A percentile compares a stretch with the other conserved stretches of the same genome.
Evolutionary conservation across 2,797 vertebrate genomes (phyloP).

Genomic region (Sebastiscus albofasciatus): DNA sequence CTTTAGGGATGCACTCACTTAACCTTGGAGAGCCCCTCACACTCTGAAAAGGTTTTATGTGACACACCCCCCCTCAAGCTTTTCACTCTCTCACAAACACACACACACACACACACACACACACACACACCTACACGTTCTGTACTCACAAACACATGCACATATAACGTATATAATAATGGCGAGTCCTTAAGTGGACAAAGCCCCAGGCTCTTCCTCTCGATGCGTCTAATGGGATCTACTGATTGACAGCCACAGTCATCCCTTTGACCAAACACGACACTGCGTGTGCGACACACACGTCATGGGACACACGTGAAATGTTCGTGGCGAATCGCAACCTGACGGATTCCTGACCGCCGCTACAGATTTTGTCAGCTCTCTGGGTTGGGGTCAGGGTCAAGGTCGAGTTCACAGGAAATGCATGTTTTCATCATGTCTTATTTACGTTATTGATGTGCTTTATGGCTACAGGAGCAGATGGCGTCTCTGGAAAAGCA

Average conservation of each 20-base stretch:
- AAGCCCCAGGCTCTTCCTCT: conserved; percentile 58
- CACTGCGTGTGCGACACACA: conserved; percentile 9
- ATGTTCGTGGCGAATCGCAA: background rate
- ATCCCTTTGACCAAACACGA: conserved; percentile 48
- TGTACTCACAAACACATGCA: conserved; percentile 34
- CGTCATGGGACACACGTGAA: conserved; percentile 11
- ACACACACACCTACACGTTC: background rate
- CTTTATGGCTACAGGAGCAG: conserved; percentile 43
- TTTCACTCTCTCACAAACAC: conserved; percentile 3
- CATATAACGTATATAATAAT: conserved; percentile 42
- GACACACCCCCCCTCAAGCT: background rate
- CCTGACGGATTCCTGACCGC: conserved; percentile 17
- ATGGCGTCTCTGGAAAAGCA: conserved; percentile 43
- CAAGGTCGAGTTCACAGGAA: conserved; percentile 64
- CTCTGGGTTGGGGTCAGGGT: conserved; percentile 44
- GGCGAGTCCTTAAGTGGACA: conserved; percentile 53
- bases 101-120: conserved; percentile 5
- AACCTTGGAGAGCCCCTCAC: conserved; percentile 70
- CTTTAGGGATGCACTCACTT: conserved; percentile 64
- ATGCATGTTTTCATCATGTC: conserved; percentile 63
- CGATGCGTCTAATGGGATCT: conserved; percentile 63
- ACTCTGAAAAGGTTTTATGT: conserved; percentile 56
- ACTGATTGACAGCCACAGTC: conserved; percentile 68
- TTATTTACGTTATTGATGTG: conserved; percentile 72
- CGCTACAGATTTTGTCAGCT: conserved; percentile 28